A percentile compares a stretch with the other conserved stretches of the same genome.
These are phyloP conservation scores for Elymnias hypermnestra DNA, from an alignment of 1,140 invertebrate species.

Conservation along the genomic window DNA sequence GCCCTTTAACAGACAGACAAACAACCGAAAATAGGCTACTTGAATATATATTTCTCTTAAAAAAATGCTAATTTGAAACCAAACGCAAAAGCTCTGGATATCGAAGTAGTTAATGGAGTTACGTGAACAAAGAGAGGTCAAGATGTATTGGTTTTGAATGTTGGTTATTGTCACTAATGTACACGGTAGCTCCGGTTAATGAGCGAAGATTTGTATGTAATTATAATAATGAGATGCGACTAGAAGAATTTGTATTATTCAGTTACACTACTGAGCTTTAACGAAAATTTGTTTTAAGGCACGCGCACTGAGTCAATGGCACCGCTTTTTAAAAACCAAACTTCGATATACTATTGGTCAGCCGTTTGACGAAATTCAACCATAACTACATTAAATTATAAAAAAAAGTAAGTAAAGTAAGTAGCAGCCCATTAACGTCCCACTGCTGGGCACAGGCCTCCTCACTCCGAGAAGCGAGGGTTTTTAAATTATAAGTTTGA, in stretches of 20 bases:
- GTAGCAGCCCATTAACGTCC: no score
- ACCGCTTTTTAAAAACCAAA: no score
- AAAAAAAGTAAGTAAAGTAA: no score
- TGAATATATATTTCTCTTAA: conserved; percentile 56
- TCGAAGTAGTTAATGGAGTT: background rate
- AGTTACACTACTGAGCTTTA: conserved; percentile 13
- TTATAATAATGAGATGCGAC: conserved; percentile 42
- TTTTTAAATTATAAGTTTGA: no score
- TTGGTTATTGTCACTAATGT: conserved; percentile 23
- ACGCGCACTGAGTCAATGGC: no score
- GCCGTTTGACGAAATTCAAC: no score
- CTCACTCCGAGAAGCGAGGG: no score
- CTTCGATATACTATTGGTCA: no score
- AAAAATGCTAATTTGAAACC: conserved; percentile 52
- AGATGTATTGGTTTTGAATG: conserved; percentile 16
- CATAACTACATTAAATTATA: no score
- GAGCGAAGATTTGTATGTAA: conserved; percentile 33
- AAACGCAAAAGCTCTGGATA: conserved; percentile 7
- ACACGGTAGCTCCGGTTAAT: conserved; percentile 38
- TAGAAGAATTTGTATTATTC: conserved; percentile 19
- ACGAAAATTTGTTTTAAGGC: background rate
- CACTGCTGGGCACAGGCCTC: no score
- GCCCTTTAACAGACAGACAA: conserved; percentile 48
- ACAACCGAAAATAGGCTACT: conserved; percentile 59
- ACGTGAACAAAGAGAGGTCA: conserved; percentile 7